phyloP scores from a whole-genome alignment of 2,797 vertebrate species.

The Triplophysa bombifrons region DNA sequence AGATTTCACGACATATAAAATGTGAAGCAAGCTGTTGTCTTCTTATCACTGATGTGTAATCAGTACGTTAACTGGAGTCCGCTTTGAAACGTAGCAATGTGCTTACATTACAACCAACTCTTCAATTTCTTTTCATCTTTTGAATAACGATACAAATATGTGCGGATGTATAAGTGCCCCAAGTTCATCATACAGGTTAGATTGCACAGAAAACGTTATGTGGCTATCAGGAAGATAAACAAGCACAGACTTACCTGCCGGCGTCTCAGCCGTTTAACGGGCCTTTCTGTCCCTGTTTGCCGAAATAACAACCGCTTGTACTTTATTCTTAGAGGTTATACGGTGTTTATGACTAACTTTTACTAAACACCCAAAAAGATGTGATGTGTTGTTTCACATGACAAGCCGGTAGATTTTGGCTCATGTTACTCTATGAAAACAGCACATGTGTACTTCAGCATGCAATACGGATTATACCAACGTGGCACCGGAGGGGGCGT shows the following conservation, averaged over 20 bases:
- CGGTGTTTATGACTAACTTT: background rate
- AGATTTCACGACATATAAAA: background rate
- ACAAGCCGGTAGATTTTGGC: background rate
- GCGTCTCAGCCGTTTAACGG: background rate
- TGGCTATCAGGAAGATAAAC: background rate
- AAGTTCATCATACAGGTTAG: background rate
- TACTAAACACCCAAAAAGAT: background rate
- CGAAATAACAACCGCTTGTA: background rate
- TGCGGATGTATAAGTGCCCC: background rate
- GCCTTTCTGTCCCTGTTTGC: background rate
- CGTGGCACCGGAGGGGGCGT: background rate
- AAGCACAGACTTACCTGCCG: constrained; percentile 26
- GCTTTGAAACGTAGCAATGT: background rate
- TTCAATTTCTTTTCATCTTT: background rate
- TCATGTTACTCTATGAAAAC: background rate
- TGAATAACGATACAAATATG: background rate
- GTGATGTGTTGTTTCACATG: background rate
- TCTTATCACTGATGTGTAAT: background rate
- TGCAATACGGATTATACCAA: constrained; percentile 40
- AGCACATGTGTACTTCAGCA: constrained; percentile 39
- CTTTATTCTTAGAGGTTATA: background rate
- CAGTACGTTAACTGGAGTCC: background rate
- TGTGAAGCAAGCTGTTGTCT: background rate
- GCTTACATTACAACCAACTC: background rate
- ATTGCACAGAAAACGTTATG: background rate